These are phyloP conservation scores for Tetragnatha montana DNA, from an alignment of 2,888 invertebrate genomes.

Conservation along the genomic window DNA sequence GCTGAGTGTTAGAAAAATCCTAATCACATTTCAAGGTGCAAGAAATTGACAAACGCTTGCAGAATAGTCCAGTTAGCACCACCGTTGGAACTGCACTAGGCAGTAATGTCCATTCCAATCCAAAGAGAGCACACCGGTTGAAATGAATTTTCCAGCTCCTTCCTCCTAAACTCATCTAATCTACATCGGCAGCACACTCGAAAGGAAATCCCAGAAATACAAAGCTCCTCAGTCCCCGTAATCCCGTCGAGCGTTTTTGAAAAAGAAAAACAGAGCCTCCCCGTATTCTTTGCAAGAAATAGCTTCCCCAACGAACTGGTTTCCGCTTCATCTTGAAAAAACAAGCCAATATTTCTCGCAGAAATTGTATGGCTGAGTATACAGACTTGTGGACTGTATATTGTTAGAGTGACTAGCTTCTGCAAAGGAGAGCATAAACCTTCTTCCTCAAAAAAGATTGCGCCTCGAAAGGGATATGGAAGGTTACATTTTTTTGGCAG, in stretches of 20 bases:
- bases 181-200: background rate
- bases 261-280: constrained; percentile 25
- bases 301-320: constrained; percentile 32
- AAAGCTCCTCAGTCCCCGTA: constrained; percentile 15
- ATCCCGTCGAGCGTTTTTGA: constrained; percentile 18
- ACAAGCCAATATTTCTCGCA: constrained; percentile 48
- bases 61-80: too few relatives aligned
- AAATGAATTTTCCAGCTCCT: background rate
- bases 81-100: too few relatives aligned
- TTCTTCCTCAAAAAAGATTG: constrained; percentile 47
- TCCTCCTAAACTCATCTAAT: constrained; percentile 2
- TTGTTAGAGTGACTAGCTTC: constrained; percentile 33
- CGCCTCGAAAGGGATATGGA: constrained; percentile 32
- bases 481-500: background rate
- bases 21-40: too few relatives aligned
- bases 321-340: constrained; percentile 40
- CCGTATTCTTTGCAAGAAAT: constrained; percentile 22
- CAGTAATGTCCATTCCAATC: background rate
- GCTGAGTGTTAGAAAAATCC: too few relatives aligned
- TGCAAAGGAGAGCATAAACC: constrained; percentile 26
- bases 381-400: constrained; percentile 45
- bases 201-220: constrained; percentile 11
- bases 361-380: constrained; percentile 39
- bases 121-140: background rate
- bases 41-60: too few relatives aligned